Percentiles rank a stretch among this genome's conserved stretches.
Evolutionary conservation across 2,888 invertebrate species (phyloP).

Genomic region (Eustalomyia histrio): DNA sequence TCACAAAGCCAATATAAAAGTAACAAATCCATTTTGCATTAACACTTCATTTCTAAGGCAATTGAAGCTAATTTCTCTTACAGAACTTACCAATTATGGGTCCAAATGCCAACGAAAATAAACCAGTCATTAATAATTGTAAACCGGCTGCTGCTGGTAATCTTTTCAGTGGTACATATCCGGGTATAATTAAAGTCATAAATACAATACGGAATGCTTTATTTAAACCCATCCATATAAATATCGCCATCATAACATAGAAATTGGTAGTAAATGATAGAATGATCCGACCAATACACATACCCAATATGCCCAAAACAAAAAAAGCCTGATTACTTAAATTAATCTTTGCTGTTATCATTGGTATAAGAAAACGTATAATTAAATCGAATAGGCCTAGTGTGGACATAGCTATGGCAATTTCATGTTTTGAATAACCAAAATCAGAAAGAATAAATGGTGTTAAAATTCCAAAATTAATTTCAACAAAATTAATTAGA

Average conservation of each 20-base stretch:
- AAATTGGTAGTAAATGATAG: conserved; percentile 82
- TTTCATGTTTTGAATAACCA: conserved; percentile 81
- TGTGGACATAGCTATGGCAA: conserved; percentile 86
- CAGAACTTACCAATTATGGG: conserved; percentile 83
- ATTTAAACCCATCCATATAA: conserved; percentile 84
- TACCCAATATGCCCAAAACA: conserved; percentile 83
- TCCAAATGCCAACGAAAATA: conserved; percentile 83
- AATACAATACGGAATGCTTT: conserved; percentile 87
- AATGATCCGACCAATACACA: conserved; percentile 83
- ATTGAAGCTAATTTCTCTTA: no score
- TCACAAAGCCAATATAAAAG: no score
- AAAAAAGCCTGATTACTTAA: conserved; percentile 86
- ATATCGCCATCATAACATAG: conserved; percentile 81
- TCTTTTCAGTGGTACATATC: conserved; percentile 85
- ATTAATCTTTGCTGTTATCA: conserved; percentile 84
- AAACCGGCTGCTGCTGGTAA: conserved; percentile 86
- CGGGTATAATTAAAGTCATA: conserved; percentile 86
- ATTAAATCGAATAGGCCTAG: conserved; percentile 84
- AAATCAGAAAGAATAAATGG: conserved; percentile 86
- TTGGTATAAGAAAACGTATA: conserved; percentile 84
- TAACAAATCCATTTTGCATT: no score
- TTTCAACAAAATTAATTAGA: conserved; percentile 85
- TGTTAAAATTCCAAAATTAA: conserved; percentile 87
- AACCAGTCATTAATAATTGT: conserved; percentile 84
- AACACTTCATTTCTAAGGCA: no score